phyloP scores from a whole-genome alignment of 2,888 invertebrate species.

The Drosophila lutescens region DNA sequence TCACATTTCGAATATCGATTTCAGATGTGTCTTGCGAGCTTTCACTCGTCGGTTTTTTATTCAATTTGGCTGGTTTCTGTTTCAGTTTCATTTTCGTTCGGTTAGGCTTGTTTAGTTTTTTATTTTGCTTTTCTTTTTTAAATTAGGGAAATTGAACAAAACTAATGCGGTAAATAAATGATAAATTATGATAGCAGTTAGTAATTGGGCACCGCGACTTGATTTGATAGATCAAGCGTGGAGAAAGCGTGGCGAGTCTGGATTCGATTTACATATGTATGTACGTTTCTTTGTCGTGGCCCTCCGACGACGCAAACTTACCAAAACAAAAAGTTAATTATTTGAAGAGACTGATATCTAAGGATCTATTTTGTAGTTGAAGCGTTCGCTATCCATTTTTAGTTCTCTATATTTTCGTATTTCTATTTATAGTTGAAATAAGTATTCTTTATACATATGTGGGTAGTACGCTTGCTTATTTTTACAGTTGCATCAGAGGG shows the following conservation, averaged over 20 bases:
- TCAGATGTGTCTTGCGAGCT: slow-evolving; percentile 31
- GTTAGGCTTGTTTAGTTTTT: slow-evolving; percentile 1
- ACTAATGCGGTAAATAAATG: slow-evolving; percentile 33
- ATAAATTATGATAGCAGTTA: slow-evolving; percentile 37
- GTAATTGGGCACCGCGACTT: slow-evolving; percentile 15
- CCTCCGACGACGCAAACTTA: slow-evolving; percentile 63
- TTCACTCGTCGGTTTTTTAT: neutral
- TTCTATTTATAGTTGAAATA: slow-evolving; percentile 32
- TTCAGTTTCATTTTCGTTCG: slow-evolving; percentile 1
- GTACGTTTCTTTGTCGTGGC: slow-evolving; percentile 13
- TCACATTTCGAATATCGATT: slow-evolving; percentile 41
- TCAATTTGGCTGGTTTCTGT: slow-evolving; percentile 3
- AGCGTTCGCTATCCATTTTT: slow-evolving; percentile 41
- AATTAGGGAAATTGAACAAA: slow-evolving; percentile 25
- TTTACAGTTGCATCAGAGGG: slow-evolving; percentile 62
- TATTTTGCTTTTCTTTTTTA: slow-evolving; percentile 25
- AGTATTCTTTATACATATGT: slow-evolving; percentile 42
- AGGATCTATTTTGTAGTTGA: slow-evolving; percentile 47
- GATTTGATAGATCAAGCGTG: slow-evolving; percentile 15
- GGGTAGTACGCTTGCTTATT: slow-evolving; percentile 37
- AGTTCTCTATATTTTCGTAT: slow-evolving; percentile 8
- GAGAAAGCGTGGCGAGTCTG: slow-evolving; percentile 33
- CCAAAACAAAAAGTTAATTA: slow-evolving; percentile 69
- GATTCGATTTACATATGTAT: slow-evolving; percentile 24
- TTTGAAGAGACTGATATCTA: slow-evolving; percentile 45